Percentiles rank a stretch among this genome's conserved stretches.
Evolutionary conservation across 2,113 vertebrate genomes (phyloP).

Genomic region (Hemichromis elongatus): DNA sequence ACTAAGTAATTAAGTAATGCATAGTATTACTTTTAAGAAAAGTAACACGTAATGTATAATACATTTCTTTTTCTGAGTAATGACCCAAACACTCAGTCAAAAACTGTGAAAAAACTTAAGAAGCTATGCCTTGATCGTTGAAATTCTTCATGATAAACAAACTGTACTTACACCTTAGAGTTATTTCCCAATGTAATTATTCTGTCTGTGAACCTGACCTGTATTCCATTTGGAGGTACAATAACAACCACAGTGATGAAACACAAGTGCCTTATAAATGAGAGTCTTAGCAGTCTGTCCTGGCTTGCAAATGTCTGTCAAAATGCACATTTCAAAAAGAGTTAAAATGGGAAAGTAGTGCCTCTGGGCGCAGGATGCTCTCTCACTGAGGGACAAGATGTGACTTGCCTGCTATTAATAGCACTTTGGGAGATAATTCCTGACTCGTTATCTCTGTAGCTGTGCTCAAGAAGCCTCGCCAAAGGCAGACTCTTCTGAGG

Average conservation of each 20-base stretch:
- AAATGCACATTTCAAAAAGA: conserved; percentile 34
- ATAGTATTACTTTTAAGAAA: background rate
- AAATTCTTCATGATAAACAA: background rate
- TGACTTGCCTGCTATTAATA: conserved; percentile 74
- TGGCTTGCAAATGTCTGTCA: conserved; percentile 20
- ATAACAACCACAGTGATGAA: background rate
- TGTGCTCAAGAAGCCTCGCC: conserved; percentile 48
- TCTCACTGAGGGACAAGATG: conserved; percentile 59
- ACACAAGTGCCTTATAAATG: background rate
- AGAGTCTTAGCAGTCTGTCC: background rate
- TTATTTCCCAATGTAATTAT: background rate
- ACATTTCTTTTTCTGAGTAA: background rate
- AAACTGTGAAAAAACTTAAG: background rate
- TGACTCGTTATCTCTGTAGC: conserved; percentile 68
- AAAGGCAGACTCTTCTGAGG: conserved; percentile 32
- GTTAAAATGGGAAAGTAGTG: conserved; percentile 36
- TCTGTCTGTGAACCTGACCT: background rate
- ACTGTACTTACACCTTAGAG: background rate
- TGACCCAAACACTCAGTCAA: background rate
- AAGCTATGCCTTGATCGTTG: background rate
- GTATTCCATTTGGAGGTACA: background rate
- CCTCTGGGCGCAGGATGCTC: conserved; percentile 52
- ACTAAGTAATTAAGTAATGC: background rate
- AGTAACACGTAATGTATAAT: background rate
- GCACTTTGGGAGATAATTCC: conserved; percentile 71